Percentiles rank a stretch among this genome's conserved stretches.
phyloP scores from a whole-genome alignment of 2,888 invertebrate genomes.

The Ferrisia virgata region DNA sequence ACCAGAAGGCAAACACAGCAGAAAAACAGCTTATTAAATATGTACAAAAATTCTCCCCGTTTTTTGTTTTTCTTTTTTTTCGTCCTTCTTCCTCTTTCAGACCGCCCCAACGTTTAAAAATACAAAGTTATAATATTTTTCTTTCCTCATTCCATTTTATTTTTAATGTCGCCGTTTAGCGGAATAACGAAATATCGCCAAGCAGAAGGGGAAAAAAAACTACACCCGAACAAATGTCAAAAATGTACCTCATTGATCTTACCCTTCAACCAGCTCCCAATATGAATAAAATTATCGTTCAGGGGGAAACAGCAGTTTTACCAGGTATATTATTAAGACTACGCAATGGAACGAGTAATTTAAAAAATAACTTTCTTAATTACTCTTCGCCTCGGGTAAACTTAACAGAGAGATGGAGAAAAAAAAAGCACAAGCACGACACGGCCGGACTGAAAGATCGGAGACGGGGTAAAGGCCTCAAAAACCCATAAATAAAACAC shows the following conservation, averaged over 20 bases:
- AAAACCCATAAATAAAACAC: constrained; percentile 1
- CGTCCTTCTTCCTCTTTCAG: too few relatives aligned
- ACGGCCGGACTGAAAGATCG: neutral
- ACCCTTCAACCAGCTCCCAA: neutral
- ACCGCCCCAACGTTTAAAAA: neutral
- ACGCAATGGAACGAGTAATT: neutral
- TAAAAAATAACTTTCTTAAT: constrained; percentile 22
- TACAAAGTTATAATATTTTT: neutral
- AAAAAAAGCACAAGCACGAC: neutral
- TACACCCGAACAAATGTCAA: neutral
- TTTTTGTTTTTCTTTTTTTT: too few relatives aligned
- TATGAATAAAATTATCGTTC: neutral
- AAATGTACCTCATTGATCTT: neutral
- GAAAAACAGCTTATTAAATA: neutral
- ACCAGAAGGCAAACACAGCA: neutral
- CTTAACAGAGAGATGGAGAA: neutral
- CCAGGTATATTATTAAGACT: neutral
- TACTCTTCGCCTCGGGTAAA: neutral
- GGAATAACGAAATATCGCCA: neutral
- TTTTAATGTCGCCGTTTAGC: neutral
- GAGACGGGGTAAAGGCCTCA: too few relatives aligned
- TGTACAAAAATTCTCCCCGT: neutral
- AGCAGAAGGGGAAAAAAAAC: neutral
- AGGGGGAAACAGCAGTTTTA: neutral
- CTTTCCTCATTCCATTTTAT: neutral